Percentiles rank a stretch among this genome's conserved stretches.
Conservation (phyloP, 2,113 vertebrate species). For the Indicator maculatus region DNA sequence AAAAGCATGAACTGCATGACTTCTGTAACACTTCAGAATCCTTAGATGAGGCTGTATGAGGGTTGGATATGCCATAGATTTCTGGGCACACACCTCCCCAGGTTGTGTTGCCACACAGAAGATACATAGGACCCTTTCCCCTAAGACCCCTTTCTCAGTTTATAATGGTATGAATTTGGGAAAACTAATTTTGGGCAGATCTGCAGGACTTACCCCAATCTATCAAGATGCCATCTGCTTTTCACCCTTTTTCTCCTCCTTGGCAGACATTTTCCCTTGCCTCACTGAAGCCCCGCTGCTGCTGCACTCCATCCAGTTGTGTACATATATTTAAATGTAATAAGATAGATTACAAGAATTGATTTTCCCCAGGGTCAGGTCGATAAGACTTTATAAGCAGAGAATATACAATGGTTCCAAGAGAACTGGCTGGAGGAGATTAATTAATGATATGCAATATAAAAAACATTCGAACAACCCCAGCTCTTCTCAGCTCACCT, state of each 20-base stretch:
- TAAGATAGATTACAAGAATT: slow-evolving; percentile 59
- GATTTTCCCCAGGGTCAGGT: slow-evolving; percentile 63
- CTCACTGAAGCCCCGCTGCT: background rate
- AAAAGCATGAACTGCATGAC: background rate
- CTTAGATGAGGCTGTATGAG: background rate
- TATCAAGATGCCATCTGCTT: background rate
- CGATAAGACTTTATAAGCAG: slow-evolving; percentile 61
- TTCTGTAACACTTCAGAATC: background rate
- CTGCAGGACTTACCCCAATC: background rate
- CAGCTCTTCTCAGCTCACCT: slow-evolving; percentile 44
- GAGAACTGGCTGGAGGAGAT: slow-evolving; percentile 45
- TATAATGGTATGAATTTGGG: background rate
- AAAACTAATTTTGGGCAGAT: background rate
- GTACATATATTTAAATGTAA: slow-evolving; percentile 73
- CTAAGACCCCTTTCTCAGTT: background rate
- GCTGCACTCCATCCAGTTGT: background rate
- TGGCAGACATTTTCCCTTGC: background rate
- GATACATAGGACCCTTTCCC: accelerated
- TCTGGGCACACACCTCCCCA: accelerated
- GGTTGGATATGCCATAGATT: background rate
- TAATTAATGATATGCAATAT: slow-evolving; percentile 69
- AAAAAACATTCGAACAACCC: slow-evolving; percentile 8
- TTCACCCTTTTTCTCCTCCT: background rate
- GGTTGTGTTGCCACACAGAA: accelerated
- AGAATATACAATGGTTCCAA: background rate